These are phyloP conservation scores for Sphecodes monilicornis DNA, from an alignment of 2,888 invertebrate genomes.

Conservation along the genomic window DNA sequence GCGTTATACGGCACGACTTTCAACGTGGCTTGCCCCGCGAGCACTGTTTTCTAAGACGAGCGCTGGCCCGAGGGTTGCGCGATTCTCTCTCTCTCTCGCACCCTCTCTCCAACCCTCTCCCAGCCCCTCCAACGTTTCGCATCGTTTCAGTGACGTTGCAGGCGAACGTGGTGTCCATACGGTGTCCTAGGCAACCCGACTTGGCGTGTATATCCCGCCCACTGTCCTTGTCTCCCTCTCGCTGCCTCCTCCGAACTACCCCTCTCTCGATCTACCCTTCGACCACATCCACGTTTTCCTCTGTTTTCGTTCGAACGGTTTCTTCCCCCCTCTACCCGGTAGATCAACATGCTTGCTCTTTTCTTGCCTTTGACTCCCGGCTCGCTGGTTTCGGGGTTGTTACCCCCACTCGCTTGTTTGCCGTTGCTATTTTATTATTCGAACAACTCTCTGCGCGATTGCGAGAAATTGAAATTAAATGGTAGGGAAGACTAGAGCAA, in stretches of 20 bases:
- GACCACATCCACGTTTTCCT: background rate
- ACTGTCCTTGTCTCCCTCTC: slow-evolving; percentile 20
- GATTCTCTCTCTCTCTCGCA: slow-evolving; percentile 52
- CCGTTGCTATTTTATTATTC: background rate
- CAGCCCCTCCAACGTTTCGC: slow-evolving; percentile 19
- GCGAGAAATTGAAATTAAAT: background rate
- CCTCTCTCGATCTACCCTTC: slow-evolving; percentile 19
- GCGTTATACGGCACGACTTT: slow-evolving; percentile 47
- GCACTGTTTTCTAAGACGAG: slow-evolving; percentile 68
- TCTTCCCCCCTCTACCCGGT: background rate
- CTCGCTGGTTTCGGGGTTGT: background rate
- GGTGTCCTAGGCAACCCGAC: slow-evolving; percentile 73
- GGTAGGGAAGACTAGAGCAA: background rate
- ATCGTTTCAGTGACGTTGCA: slow-evolving; percentile 52
- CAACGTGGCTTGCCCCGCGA: slow-evolving; percentile 71
- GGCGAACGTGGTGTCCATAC: slow-evolving; percentile 59
- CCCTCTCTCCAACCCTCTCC: background rate
- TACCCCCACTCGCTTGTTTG: background rate
- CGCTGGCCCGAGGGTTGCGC: slow-evolving; percentile 64
- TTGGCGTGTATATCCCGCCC: slow-evolving; percentile 40
- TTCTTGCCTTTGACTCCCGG: background rate
- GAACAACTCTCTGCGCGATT: background rate
- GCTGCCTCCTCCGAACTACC: slow-evolving; percentile 9
- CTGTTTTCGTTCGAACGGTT: slow-evolving; percentile 6
- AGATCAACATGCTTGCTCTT: background rate